Base-by-base conservation (phyloP, 2,888 invertebrate species). In the Pyrocoelia pectoralis region DNA sequence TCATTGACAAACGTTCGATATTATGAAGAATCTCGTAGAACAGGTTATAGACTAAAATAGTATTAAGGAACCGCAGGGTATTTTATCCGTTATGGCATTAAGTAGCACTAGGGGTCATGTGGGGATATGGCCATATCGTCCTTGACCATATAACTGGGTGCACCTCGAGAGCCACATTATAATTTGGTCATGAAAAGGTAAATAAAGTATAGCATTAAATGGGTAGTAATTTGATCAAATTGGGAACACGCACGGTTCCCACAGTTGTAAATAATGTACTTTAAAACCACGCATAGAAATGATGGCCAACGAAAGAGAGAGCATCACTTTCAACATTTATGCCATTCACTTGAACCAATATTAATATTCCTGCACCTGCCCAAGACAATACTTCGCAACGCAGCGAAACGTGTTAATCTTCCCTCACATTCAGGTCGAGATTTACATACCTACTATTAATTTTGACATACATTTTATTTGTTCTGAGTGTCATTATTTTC, bases 71-170 rank as follows among this genome's bases (percentile, higher is more conserved):
- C 66, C 59, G 65, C 65, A 64, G 65, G 70, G 68, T 67, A 63
- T 51, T 33, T 14, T 41, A 50, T 57, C 70, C 69, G 69, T 68
- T 67, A 67, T n/a, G 24, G 55, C n/a, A 14, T 46, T 67, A 64
- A 61, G 58, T 68, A 62, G 68, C 68, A 48, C 64, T 57, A 15
- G 13, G 63, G 68, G 67, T 63, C 67, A 64, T 54, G 33, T 56
- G 56, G 66, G 66, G 61, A 64, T 64, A 6, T 10, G 52, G 56
- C 38, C 43, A 57, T 41, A 50, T 50, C 60, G 68, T 68, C 70
- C 69, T 70, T 69, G 70, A 67, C 70, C 69, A 69, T 69, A 62
- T 62, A 65, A 48, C 50, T 51, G 68, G 67, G 68, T 69, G 65
- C 65, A 61, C 57, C 67, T 58, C 49, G 43, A 67, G 65, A 53